Evolutionary conservation across 2,888 invertebrate genomes (phyloP).

Genomic region (Trissoscelio sp.): DNA sequence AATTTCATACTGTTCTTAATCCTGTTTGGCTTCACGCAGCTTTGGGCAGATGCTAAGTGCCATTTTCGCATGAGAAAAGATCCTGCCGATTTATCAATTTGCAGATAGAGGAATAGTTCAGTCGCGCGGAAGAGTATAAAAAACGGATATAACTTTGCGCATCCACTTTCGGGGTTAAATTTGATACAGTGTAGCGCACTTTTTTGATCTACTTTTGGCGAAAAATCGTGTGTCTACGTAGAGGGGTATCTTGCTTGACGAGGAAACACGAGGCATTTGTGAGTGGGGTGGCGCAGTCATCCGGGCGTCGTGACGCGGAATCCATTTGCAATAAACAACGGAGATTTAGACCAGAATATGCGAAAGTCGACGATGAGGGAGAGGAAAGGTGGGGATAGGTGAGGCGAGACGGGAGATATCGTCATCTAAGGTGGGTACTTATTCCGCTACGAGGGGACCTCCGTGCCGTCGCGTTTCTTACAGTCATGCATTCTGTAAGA

Average conservation of each 20-base stretch:
- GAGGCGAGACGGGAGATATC: conserved; percentile 63
- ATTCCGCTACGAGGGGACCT: conserved; percentile 79
- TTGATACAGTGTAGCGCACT: too few species aligned
- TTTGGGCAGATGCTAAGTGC: conserved; percentile 67
- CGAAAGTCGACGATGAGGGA: conserved; percentile 27
- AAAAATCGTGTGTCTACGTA: conserved; percentile 76
- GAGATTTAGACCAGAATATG: conserved; percentile 77
- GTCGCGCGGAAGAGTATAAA: conserved; percentile 33
- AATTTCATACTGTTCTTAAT: conserved; percentile 68
- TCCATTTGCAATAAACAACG: conserved; percentile 84
- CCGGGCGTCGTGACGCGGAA: conserved; percentile 81
- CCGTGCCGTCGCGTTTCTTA: conserved; percentile 79
- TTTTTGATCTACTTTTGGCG: conserved; percentile 48
- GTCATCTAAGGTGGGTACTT: conserved; percentile 81
- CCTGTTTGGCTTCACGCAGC: conserved; percentile 69
- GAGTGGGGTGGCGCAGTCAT: conserved; percentile 79
- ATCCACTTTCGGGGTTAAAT: conserved; percentile 46
- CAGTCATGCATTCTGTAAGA: conserved; percentile 83
- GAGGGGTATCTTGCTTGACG: conserved; percentile 69
- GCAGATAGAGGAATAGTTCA: conserved; percentile 30
- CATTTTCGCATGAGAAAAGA: conserved; percentile 66
- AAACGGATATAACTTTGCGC: conserved; percentile 47
- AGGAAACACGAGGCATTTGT: conserved; percentile 79
- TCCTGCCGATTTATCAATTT: conserved; percentile 59
- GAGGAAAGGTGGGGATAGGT: conserved; percentile 31